Conservation (phyloP, 1,140 invertebrate genomes). For the Triops longicaudatus region DNA sequence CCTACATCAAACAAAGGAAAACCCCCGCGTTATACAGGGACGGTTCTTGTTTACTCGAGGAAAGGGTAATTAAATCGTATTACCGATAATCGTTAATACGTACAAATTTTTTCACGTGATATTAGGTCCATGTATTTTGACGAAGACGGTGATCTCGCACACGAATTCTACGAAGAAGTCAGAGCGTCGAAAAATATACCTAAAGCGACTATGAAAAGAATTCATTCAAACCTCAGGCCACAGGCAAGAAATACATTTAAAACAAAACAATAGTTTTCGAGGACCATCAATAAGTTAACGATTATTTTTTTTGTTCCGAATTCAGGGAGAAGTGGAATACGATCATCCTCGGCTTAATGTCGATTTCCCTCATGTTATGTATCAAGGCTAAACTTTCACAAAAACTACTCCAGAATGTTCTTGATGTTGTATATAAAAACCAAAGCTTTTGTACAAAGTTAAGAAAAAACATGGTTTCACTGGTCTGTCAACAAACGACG, state of each 20-base stretch:
- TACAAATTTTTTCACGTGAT: slow-evolving; percentile 26
- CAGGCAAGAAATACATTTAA: slow-evolving; percentile 34
- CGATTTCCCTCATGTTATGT: background rate
- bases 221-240: slow-evolving; percentile 36
- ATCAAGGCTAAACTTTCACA: background rate
- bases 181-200: background rate
- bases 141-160: slow-evolving; percentile 43
- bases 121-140: slow-evolving; percentile 44
- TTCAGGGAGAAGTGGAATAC: background rate
- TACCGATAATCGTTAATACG: background rate
- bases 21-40: background rate
- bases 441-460: background rate
- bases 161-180: slow-evolving; percentile 44
- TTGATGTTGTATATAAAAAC: slow-evolving; percentile 4
- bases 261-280: background rate
- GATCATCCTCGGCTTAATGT: background rate
- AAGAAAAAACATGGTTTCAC: background rate
- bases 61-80: background rate
- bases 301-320: background rate
- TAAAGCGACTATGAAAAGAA: slow-evolving; percentile 33
- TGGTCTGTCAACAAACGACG: background rate
- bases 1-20: background rate
- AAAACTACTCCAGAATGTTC: background rate
- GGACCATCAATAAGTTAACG: background rate
- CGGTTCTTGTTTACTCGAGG: background rate